Evolutionary conservation across 2,888 invertebrate species (phyloP), one percentile per base, ranked within the genome.

Genomic region (Leucania comma): DNA sequence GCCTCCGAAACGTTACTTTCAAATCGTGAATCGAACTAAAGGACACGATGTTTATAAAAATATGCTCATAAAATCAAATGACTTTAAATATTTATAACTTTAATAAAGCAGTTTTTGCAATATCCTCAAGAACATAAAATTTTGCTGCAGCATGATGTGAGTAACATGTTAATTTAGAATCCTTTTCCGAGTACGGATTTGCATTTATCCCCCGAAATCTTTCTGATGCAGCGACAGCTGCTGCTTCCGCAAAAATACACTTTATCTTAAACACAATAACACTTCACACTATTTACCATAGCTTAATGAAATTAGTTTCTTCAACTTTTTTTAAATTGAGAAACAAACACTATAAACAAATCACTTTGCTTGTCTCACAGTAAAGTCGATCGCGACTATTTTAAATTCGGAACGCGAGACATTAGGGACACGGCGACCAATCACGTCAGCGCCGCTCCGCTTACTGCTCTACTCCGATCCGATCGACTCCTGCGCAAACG

Each of bases 371-470:
- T 91, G 84, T 88, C 74, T 87, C 89, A 88, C 89, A 82, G 38
- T 73, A 22, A 89, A 89, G 82, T 89, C 90, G 92, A 91, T 93
- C 94, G 92, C 91, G 91, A 89, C 90, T 89, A 91, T 90, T 94
- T 91, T 90, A 87, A 91, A 93, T 92, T 92, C 88, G 84, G 84
- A 88, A 90, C 90, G 90, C 90, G 90, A 88, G 82, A 86, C 86
- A 88, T 88, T 71, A 80, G 75, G 69, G 81, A 76, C 86, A 82
- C 87, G 76, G 82, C 95, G 90, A 92, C 95, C 93, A 92, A 92
- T 93, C 94, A 91, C 94, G 91, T 88, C 91, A 89, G 91, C 92
- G 93, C 89, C 93, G 92, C 92, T 91, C 89, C 94, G 95, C 94
- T 93, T 91, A 96, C 96, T 96, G 91, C 89, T 90, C 88, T 88